phyloP scores from a whole-genome alignment of 2,888 invertebrate genomes.

The Acleris holmiana region DNA sequence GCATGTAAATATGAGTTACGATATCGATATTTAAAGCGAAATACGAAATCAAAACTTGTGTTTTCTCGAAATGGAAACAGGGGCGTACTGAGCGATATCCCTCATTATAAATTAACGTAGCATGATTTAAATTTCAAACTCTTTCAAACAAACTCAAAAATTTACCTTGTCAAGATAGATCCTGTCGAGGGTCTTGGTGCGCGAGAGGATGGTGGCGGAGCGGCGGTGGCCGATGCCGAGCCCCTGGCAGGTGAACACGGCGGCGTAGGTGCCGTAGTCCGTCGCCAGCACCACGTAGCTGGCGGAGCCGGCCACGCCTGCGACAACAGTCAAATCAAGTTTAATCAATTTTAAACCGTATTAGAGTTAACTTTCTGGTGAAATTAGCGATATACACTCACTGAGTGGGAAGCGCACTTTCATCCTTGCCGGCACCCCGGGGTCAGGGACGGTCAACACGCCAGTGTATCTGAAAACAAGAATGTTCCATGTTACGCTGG shows the following conservation, averaged over 20 bases:
- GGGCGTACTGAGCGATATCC: no score
- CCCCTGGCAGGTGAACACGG: conserved; percentile 91
- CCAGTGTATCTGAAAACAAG: conserved; percentile 85
- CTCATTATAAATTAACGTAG: no score
- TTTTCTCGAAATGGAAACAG: no score
- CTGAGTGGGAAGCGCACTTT: conserved; percentile 91
- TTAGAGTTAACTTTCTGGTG: no score
- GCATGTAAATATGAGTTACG: no score
- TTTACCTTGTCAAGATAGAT: conserved; percentile 87
- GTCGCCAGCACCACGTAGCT: conserved; percentile 90
- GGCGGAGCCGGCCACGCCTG: conserved; percentile 90
- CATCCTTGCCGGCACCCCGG: conserved; percentile 88
- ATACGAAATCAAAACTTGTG: no score
- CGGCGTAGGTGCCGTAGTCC: conserved; percentile 90
- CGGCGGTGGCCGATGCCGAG: conserved; percentile 89
- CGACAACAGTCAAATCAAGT: neutral
- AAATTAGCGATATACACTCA: conserved; percentile 74
- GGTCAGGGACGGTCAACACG: conserved; percentile 86
- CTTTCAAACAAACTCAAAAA: no score
- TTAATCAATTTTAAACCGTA: no score
- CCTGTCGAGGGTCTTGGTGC: conserved; percentile 88
- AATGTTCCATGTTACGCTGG: neutral
- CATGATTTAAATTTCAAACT: no score
- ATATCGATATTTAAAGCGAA: no score
- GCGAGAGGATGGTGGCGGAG: conserved; percentile 92